Evolutionary conservation across 2,113 vertebrate species (phyloP), one percentile per base, ranked within the genome.

Genomic region (Mixornis gularis): DNA sequence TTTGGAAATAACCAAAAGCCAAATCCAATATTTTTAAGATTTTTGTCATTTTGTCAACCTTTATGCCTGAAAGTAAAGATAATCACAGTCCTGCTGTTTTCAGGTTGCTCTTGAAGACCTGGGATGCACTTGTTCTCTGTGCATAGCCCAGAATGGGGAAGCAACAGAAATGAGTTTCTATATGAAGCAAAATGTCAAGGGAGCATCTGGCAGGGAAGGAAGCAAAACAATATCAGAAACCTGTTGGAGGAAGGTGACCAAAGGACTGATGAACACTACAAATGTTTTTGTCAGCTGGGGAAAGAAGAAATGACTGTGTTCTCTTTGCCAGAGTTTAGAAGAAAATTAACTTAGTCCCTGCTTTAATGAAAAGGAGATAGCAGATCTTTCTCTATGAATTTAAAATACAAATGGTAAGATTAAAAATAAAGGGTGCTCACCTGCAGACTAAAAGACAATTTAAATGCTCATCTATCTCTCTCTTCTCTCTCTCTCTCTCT

Each of bases 111-210:
- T n/a, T 55, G 73, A 74, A 76, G 71, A 48, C 15, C 48, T n/a
- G 0, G 1, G 60, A 25, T 1, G 1, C 7, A 4, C 17, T 26
- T 10, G 0, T 68, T 59, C 19, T 52, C 30, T 26, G 19, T n/a
- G 53, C 34, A 6, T 12, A 38, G 70, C 24, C 30, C 17, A 69
- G 62, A 29, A 32, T 13, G 21, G 51, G 29, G 51, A 68, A 71
- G 22, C 1, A 4, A n/a, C 24, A 58, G 66, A 86, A 72, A 58
- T 7, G 9, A 40, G 13, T 38, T 27, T 40, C 38, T 29, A 10
- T 6, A 3, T 17, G 51, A 84, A 79, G 46, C 43, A 12, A 65
- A 85, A 29, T 16, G n/a, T 46, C 72, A 82, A 17, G 53, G 44
- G n/a, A 63, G 22, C 22, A 34, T 52, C 64, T 80, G 51, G 32